A percentile compares a stretch with the other conserved stretches of the same genome.
Conservation (phyloP, 2,888 invertebrate genomes). For the Alloscopus bannaensis region DNA sequence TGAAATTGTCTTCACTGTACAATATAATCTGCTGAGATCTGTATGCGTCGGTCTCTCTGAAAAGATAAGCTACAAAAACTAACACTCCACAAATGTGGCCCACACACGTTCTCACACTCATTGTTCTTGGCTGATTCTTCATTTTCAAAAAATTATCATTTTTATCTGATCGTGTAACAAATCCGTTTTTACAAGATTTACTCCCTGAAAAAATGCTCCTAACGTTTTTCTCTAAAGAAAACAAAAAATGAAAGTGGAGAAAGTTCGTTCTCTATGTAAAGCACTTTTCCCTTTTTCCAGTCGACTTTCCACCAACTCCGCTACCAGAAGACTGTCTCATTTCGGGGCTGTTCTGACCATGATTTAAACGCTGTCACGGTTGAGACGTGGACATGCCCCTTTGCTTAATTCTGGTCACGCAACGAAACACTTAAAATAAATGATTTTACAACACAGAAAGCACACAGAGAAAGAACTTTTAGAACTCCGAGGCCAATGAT, state of each 20-base stretch:
- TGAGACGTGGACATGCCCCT: constrained; percentile 13
- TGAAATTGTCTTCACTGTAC: constrained; percentile 56
- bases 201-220: background rate
- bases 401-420: constrained; percentile 39
- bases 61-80: constrained; percentile 6
- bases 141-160: background rate
- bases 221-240: too few relatives aligned
- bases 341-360: background rate
- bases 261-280: background rate
- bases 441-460: constrained; percentile 22
- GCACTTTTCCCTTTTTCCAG: background rate
- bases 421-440: constrained; percentile 45
- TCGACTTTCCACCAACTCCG: background rate
- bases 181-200: background rate
- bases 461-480: background rate
- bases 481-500: constrained; percentile 33
- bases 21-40: constrained; percentile 64
- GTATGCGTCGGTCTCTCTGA: constrained; percentile 15
- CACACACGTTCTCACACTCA: background rate
- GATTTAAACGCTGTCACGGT: constrained; percentile 24
- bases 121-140: background rate
- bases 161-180: background rate
- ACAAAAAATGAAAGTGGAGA: background rate
- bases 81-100: background rate
- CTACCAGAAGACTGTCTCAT: constrained; percentile 1